Base-by-base conservation (phyloP, 2,888 invertebrate genomes). In the Eristalinus aeneus region DNA sequence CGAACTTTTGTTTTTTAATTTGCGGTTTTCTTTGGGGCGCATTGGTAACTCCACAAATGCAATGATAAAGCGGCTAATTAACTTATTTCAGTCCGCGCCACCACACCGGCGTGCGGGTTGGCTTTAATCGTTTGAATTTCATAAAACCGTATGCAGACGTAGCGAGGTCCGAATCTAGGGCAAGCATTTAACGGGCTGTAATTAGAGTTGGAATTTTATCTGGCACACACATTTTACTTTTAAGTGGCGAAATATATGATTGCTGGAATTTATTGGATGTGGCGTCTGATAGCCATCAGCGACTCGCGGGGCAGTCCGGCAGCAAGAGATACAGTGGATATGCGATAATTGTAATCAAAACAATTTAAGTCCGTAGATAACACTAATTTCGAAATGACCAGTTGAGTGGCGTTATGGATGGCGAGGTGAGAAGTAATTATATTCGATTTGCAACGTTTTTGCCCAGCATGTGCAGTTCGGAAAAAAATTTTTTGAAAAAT, bases 1-100 rank as follows among this genome's bases (percentile, higher is more conserved):
- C 3, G 34, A 11, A 53, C 63, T 64, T 73, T 67, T 53, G 9
- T 58, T n/a, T 53, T 58, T 27, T 39, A 58, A 39, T 69, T 58
- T 65, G 71, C 20, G 64, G 71, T 72, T 64, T 58, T 56, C 71
- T 32, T 71, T 34, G 23, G 32, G 39, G 56, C 23, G 64, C 31
- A 32, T 71, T 77, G 60, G 69, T 63, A 23, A 53, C 31, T 12
- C 22, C 31, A 54, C 4, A 63, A 58, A 64, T 72, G 34, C 32
- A 64, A 65, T 46, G 56, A 54, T 60, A 12, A 78, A 71, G 58
- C 2, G 58, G 64, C 78, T 78, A 78, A 78, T 78, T 78, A 78
- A 78, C 71, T 78, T 64, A 71, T 58, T 71, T 78, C 16, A 5
- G 16, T 46, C 8, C 8, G 16, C 16, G 16, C 20, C 16, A 76